Base-by-base conservation (phyloP, 2,797 vertebrate species). In the Sylvilagus floridanus region DNA sequence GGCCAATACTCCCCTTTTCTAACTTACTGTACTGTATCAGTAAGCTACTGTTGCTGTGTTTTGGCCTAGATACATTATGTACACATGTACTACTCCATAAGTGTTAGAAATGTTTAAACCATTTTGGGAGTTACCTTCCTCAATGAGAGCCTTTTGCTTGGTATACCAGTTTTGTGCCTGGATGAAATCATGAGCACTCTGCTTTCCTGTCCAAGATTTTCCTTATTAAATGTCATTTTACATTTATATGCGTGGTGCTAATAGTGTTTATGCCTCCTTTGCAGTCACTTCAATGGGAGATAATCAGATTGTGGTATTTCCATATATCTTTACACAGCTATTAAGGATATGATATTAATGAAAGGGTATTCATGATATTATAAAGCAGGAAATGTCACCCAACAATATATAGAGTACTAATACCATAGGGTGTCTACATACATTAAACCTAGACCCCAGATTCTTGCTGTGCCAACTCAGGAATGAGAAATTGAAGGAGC, bases 181-280 rank as follows among this genome's bases (percentile, higher is more conserved):
- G 42, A 63, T 77, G 26, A 90, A 79, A 76, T 89, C 22, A 26
- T 52, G 5, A 90, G 28, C n/a, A 52, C 17, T 66, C 30, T 89
- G 37, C 2, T 88, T 86, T 89, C 87, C 73, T 87, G 75, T 63
- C 14, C 35, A 76, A 24, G 22, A 52, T 84, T 82, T 88, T 62
- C n/a, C 12, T 77, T 85, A 62, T 47, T 68, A 73, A 85, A 52
- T 13, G 1, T 26, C 32, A 71, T 88, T 94, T 66, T 84, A 81
- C 32, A 50, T 50, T 92, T 83, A 89, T 0, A 77, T 73, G 19
- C 30, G 32, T 86, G 50, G 13, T 68, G 66, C 28, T 21, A 66
- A 24, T 65, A n/a, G 9, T 89, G 21, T 82, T 92, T 89, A 42
- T 88, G 13, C 52, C 50, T 26, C 14, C 75, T 90, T 90, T 88